Conservation (phyloP, 2,797 vertebrate species). For the Argya squamiceps region DNA sequence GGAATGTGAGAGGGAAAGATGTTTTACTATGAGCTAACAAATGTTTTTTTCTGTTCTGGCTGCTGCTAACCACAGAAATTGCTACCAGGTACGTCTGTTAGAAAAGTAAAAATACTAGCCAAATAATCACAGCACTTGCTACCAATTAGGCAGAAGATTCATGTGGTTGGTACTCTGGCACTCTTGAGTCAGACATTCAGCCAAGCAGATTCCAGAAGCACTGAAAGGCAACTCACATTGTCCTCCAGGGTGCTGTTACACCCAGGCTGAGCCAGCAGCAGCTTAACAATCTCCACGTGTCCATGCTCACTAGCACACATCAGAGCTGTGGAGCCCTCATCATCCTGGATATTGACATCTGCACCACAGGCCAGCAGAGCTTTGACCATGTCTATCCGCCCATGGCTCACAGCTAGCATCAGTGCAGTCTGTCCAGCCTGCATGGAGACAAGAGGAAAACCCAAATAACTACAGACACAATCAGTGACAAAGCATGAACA, state of each 20-base stretch:
- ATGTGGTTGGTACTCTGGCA: not conserved
- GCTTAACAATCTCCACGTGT: conserved; percentile 94
- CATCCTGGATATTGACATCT: conserved; percentile 94
- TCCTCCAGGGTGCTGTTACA: conserved; percentile 92
- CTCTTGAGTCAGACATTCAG: not conserved
- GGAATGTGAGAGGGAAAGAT: not conserved
- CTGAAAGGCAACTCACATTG: conserved; percentile 81
- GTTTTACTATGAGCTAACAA: not conserved
- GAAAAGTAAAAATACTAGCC: not conserved
- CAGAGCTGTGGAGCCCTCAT: conserved; percentile 95
- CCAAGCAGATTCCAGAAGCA: not conserved
- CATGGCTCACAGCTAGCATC: conserved; percentile 97
- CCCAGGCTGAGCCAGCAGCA: conserved; percentile 89
- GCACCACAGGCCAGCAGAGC: conserved; percentile 90
- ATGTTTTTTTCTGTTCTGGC: not conserved
- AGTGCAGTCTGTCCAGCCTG: conserved; percentile 97
- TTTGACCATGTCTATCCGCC: conserved; percentile 96
- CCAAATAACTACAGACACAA: not conserved
- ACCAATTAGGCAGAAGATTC: not conserved
- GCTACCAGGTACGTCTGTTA: not conserved
- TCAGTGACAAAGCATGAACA: not conserved
- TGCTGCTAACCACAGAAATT: not conserved
- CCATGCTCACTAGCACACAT: conserved; percentile 98
- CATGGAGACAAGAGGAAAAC: not conserved
- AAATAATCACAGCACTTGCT: not conserved